Base-by-base conservation (phyloP, 2,797 vertebrate genomes). In the Amblyraja radiata region DNA sequence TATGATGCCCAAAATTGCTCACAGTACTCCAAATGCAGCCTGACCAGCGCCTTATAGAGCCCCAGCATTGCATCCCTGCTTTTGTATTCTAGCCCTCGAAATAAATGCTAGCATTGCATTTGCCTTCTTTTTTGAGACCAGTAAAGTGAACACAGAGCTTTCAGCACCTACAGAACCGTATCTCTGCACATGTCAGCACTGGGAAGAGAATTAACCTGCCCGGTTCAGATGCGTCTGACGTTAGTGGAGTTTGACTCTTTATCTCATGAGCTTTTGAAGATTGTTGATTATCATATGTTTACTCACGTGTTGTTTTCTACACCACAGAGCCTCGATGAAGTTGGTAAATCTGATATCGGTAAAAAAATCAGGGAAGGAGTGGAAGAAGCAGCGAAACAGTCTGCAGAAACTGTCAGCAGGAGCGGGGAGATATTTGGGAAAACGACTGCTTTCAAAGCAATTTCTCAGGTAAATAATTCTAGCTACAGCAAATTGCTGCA, bases 331-430 rank as follows among this genome's bases (percentile, higher is more conserved):
- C 93, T 99, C 8, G 98, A 98, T 2, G 99, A 99, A 95, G 99
- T 99, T 74, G 97, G 97, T 91, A 98, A 95, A 81, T 97, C 97
- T 0, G 98, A 99, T 65, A 95, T 99, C 18, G 99, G 98, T 6
- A 98, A 98, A 94, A 99, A 98, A 95, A 97, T 99, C 93, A 98
- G 97, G 94, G 99, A 99, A 81, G 98, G 99, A 0, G 95, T 99
- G 96, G 99, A 99, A 74, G 99, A 97, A 94, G 99, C 98, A 0
- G 97, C 99, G 0, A 99, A 98, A 93, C 98, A 97, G 1, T 99
- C 99, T 0, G 99, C 99, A 0, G 98, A 99, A 94, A 96, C 96
- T 0, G 97, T 99, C 93, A 97, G 97, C 93, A 98, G 97, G 95
- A 96, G 99, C 0, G 98, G 99, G 36, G 98, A 99, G 95, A 99